Base-by-base conservation (phyloP, 2,113 vertebrate species). In the Pedionomus torquatus region DNA sequence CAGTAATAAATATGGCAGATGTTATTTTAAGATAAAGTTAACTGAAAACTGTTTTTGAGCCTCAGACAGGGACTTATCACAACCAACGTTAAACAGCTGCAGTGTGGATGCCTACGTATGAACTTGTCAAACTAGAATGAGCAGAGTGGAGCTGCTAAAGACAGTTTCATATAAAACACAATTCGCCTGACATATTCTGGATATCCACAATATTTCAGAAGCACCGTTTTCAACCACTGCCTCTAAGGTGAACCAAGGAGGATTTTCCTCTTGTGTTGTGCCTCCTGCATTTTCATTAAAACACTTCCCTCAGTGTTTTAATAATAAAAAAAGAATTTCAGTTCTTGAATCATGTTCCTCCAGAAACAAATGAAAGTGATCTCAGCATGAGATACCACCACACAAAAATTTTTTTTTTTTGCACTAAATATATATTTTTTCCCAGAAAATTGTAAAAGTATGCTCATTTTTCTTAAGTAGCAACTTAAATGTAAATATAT, bases 1-100 rank as follows among this genome's bases (percentile, higher is more conserved):
- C 57, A 92, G 26, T 60, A 92, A 64, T 19, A 95, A 85, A 91
- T 61, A 55, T 9, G 28, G 72, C 76, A 92, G 88, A 94, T 83
- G 75, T 72, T 92, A 93, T 92, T 88, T 90, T 93, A 82, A 86
- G 88, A 70, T 35, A 78, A 77, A 85, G 65, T 72, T 65, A 51
- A 90, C 54, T 76, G 33, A 90, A 83, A 89, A 92, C 41, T 46
- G 46, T 7, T 78, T 92, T 70, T 81, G 49, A 83, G 65, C 70
- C 44, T 79, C 35, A 87, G 24, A 72, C 13, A 72, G 71, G 31
- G 25, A 63, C 89, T 89, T 75, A 83, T 87, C 66, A 5, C 51
- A 94, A 86, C 75, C 63, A 86, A 24, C 23, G 10, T 69, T 54
- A 69, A 89, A 89, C 83, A 95, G 83, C 83, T 90, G 91, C 16